These are phyloP conservation scores for Sterna hirundo DNA, from an alignment of 2,113 vertebrate species.

Conservation along the genomic window DNA sequence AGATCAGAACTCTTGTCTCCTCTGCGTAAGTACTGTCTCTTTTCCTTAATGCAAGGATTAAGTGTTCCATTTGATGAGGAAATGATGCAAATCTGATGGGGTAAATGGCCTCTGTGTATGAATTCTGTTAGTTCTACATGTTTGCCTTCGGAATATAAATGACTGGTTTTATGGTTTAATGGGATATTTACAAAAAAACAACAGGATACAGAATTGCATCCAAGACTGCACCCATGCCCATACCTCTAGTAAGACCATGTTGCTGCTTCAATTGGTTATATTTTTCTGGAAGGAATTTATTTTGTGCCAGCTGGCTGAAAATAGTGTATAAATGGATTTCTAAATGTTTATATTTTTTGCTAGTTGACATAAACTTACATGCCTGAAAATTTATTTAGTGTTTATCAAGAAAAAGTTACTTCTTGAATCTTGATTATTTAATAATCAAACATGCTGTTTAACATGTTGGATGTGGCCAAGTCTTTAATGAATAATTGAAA, in stretches of 20 bases:
- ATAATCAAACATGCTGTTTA: neutral
- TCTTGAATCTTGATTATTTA: neutral
- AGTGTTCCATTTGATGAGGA: accelerated
- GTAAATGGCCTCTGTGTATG: neutral
- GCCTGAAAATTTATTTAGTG: neutral
- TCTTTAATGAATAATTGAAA: neutral
- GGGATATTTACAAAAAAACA: neutral
- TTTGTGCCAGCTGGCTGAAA: neutral
- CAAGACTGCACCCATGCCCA: accelerated
- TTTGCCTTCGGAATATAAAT: neutral
- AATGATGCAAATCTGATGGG: neutral
- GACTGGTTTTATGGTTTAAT: neutral
- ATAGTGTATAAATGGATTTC: neutral
- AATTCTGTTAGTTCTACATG: neutral
- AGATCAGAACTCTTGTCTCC: slow-evolving; percentile 87
- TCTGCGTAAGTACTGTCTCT: slow-evolving; percentile 80
- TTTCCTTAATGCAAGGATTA: neutral
- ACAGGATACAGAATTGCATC: neutral
- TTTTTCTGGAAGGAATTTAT: neutral
- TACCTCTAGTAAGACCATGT: accelerated
- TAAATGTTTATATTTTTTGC: neutral
- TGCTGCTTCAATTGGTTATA: neutral
- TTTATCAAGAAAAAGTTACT: neutral
- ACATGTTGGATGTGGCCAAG: accelerated
- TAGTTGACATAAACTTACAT: neutral